A percentile compares a stretch with the other conserved stretches of the same genome.
Evolutionary conservation across 2,888 invertebrate species (phyloP).

Genomic region (Temnothorax unifasciatus): DNA sequence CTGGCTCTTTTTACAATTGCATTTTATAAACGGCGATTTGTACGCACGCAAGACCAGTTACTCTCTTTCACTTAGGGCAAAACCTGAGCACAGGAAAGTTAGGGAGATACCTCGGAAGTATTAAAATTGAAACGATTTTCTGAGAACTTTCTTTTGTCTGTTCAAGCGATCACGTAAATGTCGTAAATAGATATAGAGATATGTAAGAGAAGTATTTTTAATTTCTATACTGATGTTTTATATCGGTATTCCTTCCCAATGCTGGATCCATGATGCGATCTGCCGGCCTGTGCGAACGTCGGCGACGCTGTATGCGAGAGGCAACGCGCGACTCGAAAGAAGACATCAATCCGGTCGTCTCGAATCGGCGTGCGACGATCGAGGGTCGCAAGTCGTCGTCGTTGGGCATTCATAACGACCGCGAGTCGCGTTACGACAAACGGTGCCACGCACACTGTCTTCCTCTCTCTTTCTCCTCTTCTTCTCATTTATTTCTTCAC

Average conservation of each 20-base stretch:
- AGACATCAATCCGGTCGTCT: conserved; percentile 68
- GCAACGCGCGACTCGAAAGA: conserved; percentile 57
- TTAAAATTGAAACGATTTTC: background rate
- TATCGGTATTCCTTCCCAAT: background rate
- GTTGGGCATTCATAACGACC: conserved; percentile 67
- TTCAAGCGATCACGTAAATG: background rate
- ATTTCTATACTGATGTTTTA: background rate
- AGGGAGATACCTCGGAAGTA: background rate
- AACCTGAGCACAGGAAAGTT: background rate
- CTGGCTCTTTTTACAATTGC: conserved; percentile 65
- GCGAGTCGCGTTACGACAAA: conserved; percentile 62
- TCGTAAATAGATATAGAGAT: background rate
- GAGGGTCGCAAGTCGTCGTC: conserved; percentile 32
- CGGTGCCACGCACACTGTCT: conserved; percentile 43
- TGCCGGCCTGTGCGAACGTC: background rate
- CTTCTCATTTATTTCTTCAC: conserved; percentile 79
- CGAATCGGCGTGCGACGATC: conserved; percentile 55
- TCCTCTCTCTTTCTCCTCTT: background rate
- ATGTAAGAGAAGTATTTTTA: background rate
- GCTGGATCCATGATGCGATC: background rate
- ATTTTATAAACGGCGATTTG: conserved; percentile 64
- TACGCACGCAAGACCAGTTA: conserved; percentile 27
- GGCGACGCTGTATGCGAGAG: background rate
- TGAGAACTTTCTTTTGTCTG: background rate
- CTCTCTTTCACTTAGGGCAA: background rate